Evolutionary conservation across 2,888 invertebrate species (phyloP), one percentile per base, ranked within the genome.

Genomic region (Punctoribates punctum): DNA sequence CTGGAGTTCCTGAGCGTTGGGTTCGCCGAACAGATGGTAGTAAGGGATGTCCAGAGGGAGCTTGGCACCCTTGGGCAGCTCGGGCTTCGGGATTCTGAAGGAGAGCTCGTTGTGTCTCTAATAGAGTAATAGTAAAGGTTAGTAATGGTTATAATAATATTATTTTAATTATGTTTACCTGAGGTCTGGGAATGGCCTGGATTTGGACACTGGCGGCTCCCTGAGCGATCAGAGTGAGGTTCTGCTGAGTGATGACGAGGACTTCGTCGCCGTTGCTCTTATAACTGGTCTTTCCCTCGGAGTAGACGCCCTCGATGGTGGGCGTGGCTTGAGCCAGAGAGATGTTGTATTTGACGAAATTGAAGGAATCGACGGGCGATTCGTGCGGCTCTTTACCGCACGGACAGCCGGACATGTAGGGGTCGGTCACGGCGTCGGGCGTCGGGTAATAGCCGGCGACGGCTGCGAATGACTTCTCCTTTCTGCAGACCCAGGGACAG

Each of bases 281-380:
- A 46, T 74, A 74, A 15, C 57, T 9, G 13, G 67, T 73, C 75
- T 79, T 79, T 4, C 77, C 74, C 15, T 78, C 77, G 27, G 65
- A 38, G 15, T 29, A 72, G 46, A 73, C 29, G 15, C 34, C 23
- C 27, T 75, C 77, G 27, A 79, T 78, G 9, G 8, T 11, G 0
- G 67, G 72, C 15, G 54, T 27, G 6, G 20, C 9, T 0, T 5
- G n/a, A 0, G n/a, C n/a, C n/a, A 34, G 34, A 34, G 60, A 51
- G 34, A 78, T 78, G 72, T 78, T 78, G 75, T 78, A 78, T 25
- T 78, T 78, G 73, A 79, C 77, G 72, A 77, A 80, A 34, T 67
- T 73, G 65, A 79, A 78, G 11, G 79, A 77, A n/a, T 78, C 77
- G 13, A 80, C 80, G 0, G 80, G 79, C 23, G 79, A 76, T 27